Evolutionary conservation across 2,888 invertebrate species (phyloP), one percentile per base, ranked within the genome.

Genomic region (Rhyacophila evoluta): DNA sequence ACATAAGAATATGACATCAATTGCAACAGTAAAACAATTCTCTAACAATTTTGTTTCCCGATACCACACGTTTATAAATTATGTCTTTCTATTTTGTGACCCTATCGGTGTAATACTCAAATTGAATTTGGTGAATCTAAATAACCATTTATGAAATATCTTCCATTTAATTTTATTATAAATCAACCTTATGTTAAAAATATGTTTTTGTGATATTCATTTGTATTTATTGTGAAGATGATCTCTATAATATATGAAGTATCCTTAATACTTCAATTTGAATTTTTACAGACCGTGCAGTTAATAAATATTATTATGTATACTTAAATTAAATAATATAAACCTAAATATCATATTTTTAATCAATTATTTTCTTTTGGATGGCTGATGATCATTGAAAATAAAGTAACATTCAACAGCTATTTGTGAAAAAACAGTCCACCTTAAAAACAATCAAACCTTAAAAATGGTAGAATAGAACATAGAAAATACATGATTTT

Each of bases 51-150:
- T 55, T 55, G 55, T 25, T 55, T 55, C 55, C 55, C 55, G 55
- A 55, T 55, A 55, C 55, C 55, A 55, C 55, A 55, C 55, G 19
- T 55, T 55, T 55, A 55, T 55, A 55, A 25, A 55, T 55, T 55
- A 55, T 55, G 55, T 55, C 55, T 55, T 55, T 55, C 55, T 55
- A 6, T 19, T 33, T 55, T 55, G 55, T 55, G 55, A 55, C 19
- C 55, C 55, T 55, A 55, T 55, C 55, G 55, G 55, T 55, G 55
- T 19, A 19, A 39, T 55, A 25, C 55, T 1, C 55, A 33, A 33
- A n/a, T n/a, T n/a, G n/a, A n/a, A n/a, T n/a, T n/a, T 55, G 19
- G 19, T 4, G 8, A 41, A 41, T 15, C 15, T n/a, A 6, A 41
- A 15, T 41, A 25, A 55, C 29, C 6, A 33, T 4, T 25, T 55